Base-by-base conservation (phyloP, 2,113 vertebrate genomes). In the Mesitornis unicolor region DNA sequence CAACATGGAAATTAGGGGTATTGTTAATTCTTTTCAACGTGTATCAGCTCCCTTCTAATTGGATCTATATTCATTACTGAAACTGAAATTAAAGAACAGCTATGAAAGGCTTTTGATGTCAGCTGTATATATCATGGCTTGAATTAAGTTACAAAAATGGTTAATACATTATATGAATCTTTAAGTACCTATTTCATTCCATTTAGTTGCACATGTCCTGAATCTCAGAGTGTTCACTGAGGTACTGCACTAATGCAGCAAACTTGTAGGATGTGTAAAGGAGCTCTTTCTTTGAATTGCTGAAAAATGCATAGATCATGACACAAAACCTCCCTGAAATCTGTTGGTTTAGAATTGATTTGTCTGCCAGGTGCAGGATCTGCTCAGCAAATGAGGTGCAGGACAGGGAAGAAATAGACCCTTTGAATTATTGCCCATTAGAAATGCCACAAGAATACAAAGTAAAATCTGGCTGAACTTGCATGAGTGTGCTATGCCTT, bases 101-200 rank as follows among this genome's bases (percentile, higher is more conserved):
- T 94, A 87, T 88, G 94, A 90, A 93, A 95, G 42, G 64, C 68
- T 95, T 96, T 86, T 87, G 64, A 87, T 93, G 74, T 94, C 71
- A 77, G 61, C 87, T 82, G 93, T 80, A 94, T 57, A 40, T 75
- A 93, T 84, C 70, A 81, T 87, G 73, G 29, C 43, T 82, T 76
- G 76, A 95, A 93, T 94, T 77, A 84, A 95, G 90, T 81, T 80
- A 92, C 24, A 53, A 88, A 89, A 90, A 86, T 81, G 36, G 57
- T 92, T 87, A 91, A 87, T 67, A 60, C 11, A 68, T 60, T 64
- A 33, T 50, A 26, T 48, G 48, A 92, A 64, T 93, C 53, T 80
- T 93, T 54, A 95, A 81, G 81, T 70, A 86, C 36, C 61, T 69
- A 21, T 67, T 74, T 93, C 26, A 64, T 42, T 69, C 31, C 25